phyloP scores from a whole-genome alignment of 2,888 invertebrate genomes.

The Diloba caeruleocephala region DNA sequence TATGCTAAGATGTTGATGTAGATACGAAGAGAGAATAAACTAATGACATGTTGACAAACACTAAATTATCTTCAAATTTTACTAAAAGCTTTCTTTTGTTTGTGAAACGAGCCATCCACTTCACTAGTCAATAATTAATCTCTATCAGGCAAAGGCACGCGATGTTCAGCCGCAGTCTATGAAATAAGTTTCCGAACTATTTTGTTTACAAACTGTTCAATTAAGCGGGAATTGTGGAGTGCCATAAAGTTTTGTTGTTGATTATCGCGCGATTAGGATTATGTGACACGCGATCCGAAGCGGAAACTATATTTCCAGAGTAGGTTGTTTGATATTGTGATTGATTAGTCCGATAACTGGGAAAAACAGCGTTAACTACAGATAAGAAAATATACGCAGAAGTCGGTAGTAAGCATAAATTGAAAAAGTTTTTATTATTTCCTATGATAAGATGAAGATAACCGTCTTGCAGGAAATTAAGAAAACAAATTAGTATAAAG shows the following conservation, averaged over 20 bases:
- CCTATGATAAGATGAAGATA: too few species aligned
- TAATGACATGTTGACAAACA: constrained; percentile 20
- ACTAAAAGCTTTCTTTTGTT: constrained; percentile 65
- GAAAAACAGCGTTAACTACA: constrained; percentile 7
- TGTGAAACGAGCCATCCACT: constrained; percentile 46
- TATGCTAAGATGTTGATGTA: background rate
- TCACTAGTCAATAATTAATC: constrained; percentile 62
- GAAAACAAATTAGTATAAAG: too few species aligned
- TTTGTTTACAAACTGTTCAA: constrained; percentile 77
- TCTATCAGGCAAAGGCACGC: constrained; percentile 60
- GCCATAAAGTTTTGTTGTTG: constrained; percentile 60
- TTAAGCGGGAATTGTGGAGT: constrained; percentile 60
- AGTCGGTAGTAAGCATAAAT: background rate
- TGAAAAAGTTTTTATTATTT: constrained; percentile 19
- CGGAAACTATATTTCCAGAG: constrained; percentile 19
- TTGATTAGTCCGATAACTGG: constrained; percentile 24
- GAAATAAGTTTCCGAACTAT: constrained; percentile 60
- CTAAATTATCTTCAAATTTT: constrained; percentile 19
- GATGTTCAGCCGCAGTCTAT: constrained; percentile 48
- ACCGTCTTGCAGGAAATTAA: too few species aligned
- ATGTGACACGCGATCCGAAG: constrained; percentile 49
- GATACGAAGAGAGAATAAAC: background rate
- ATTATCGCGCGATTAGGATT: constrained; percentile 52
- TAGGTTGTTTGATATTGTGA: constrained; percentile 10
- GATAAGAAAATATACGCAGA: constrained; percentile 17